Conservation (phyloP, 2,888 invertebrate genomes). For the Xestia c-nigrum region DNA sequence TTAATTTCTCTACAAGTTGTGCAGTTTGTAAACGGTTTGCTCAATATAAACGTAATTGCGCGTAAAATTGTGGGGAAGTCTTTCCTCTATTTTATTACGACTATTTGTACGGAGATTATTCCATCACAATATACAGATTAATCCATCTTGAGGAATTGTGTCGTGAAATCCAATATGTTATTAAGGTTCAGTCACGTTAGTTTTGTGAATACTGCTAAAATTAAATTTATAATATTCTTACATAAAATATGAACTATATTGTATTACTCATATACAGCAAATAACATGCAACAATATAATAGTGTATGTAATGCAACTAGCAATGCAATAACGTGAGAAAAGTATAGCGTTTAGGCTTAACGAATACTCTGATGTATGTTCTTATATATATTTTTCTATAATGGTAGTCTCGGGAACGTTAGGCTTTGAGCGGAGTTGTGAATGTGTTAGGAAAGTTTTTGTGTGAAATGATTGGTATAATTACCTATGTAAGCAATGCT, state of each 20-base stretch:
- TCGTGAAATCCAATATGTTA: conserved; percentile 43
- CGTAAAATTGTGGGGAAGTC: conserved; percentile 29
- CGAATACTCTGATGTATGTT: conserved; percentile 65
- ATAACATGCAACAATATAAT: conserved; percentile 51
- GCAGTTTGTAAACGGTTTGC: conserved; percentile 56
- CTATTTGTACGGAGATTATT: conserved; percentile 11
- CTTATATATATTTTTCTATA: conserved; percentile 63
- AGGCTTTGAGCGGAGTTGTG: conserved; percentile 63
- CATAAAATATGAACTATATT: conserved; percentile 29
- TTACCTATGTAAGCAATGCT: conserved; percentile 37
- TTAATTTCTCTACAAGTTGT: conserved; percentile 51
- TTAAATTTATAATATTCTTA: conserved; percentile 13
- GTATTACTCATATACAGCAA: conserved; percentile 31
- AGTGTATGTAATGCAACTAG: conserved; percentile 72
- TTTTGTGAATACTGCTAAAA: conserved; percentile 16
- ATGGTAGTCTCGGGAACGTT: conserved; percentile 57
- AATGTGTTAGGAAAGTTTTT: conserved; percentile 39
- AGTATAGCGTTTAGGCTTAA: conserved; percentile 58
- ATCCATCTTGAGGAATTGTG: conserved; percentile 52
- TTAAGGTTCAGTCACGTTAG: conserved; percentile 27
- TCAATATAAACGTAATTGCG: conserved; percentile 54
- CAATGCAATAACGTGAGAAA: conserved; percentile 73
- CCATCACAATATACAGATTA: conserved; percentile 39
- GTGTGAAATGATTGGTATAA: conserved; percentile 36
- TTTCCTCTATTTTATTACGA: conserved; percentile 17